phyloP scores from a whole-genome alignment of 1,140 invertebrate genomes.

The Diploscapter pachys region DNA sequence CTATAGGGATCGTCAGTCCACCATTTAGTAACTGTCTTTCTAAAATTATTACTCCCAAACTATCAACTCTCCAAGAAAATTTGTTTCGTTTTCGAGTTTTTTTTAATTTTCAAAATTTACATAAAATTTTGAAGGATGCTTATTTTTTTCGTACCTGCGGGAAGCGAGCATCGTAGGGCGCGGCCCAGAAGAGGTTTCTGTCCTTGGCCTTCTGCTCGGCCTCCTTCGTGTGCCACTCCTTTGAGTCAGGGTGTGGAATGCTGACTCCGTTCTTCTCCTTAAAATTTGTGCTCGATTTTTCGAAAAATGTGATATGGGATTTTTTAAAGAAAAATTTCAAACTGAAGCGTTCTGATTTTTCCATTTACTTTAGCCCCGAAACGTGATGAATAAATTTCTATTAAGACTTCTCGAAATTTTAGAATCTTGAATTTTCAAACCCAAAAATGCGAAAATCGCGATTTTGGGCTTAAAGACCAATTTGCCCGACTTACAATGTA shows the following conservation, averaged over 20 bases:
- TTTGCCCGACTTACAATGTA: conserved; percentile 8
- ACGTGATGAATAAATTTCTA: background rate
- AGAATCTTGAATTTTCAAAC: background rate
- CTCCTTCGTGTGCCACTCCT: conserved; percentile 48
- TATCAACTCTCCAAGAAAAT: conserved; percentile 40
- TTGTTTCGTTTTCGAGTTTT: conserved; percentile 77
- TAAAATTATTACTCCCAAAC: too few relatives aligned
- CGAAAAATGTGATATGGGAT: background rate
- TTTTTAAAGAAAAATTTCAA: background rate
- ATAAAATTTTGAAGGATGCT: conserved; percentile 85
- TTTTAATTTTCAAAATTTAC: conserved; percentile 90
- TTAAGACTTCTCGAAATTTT: background rate
- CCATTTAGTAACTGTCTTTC: too few relatives aligned
- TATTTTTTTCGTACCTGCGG: conserved; percentile 73
- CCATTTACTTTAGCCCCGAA: background rate
- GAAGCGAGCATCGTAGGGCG: conserved; percentile 89
- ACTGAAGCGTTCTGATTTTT: background rate
- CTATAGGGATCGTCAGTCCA: too few relatives aligned
- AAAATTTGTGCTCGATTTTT: background rate
- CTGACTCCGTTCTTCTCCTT: conserved; percentile 31
- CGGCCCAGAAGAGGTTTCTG: conserved; percentile 66
- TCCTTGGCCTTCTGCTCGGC: conserved; percentile 40
- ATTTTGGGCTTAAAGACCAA: background rate
- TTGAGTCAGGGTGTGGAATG: conserved; percentile 50
- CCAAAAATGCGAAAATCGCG: background rate